Conservation (phyloP, 2,888 invertebrate species). For the Blomia tropicalis region DNA sequence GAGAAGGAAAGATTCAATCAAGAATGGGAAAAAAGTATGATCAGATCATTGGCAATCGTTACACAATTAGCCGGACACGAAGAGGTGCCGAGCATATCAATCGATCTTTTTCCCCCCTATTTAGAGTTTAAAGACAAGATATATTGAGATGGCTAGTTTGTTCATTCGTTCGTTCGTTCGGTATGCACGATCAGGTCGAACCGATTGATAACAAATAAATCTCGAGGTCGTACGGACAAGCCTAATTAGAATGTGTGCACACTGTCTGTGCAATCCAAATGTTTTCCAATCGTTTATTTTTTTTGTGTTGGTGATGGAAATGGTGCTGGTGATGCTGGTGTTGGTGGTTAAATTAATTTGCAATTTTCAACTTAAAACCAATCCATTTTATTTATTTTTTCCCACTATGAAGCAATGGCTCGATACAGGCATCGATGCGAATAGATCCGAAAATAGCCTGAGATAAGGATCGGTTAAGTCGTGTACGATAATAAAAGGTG, state of each 20-base stretch:
- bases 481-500: conserved; percentile 2
- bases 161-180: neutral
- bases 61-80: neutral
- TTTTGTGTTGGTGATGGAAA: too few relatives aligned
- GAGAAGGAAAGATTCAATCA: neutral
- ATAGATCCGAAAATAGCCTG: neutral
- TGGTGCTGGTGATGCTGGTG: too few relatives aligned
- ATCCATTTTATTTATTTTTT: conserved; percentile 11
- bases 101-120: neutral
- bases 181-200: too few relatives aligned
- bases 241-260: neutral
- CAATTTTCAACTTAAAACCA: conserved; percentile 4
- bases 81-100: neutral
- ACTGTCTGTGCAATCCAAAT: too few relatives aligned
- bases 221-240: neutral
- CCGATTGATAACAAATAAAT: neutral
- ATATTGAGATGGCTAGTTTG: neutral
- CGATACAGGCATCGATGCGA: neutral
- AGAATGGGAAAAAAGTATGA: neutral
- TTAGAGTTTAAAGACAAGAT: too few relatives aligned
- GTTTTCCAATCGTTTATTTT: too few relatives aligned
- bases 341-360: neutral
- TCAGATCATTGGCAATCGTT: too few relatives aligned
- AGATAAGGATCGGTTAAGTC: neutral
- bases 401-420: neutral